Percentiles rank a stretch among this genome's conserved stretches.
Evolutionary conservation across 2,888 invertebrate species (phyloP).

Genomic region (Ptycholaimellus sp.): DNA sequence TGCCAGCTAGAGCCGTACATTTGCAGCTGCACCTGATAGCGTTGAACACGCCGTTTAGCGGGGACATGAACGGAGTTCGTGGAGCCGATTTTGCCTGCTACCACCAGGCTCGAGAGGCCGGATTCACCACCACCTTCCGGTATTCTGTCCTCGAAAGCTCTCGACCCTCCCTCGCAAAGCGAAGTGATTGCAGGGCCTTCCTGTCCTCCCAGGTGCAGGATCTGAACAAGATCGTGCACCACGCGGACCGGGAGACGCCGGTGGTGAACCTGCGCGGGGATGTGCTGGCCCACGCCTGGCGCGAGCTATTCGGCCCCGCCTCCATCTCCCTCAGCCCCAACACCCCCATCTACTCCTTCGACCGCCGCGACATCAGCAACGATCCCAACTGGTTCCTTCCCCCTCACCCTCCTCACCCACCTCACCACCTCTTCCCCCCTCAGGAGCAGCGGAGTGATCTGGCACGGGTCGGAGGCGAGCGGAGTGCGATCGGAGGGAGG

Average conservation of each 20-base stretch:
- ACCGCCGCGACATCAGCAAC: conserved; percentile 63
- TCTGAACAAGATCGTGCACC: conserved; percentile 66
- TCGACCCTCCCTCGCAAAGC: neutral
- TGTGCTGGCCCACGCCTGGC: conserved; percentile 70
- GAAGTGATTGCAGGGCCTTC: conserved; percentile 53
- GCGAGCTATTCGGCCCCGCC: conserved; percentile 59
- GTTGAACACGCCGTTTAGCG: conserved; percentile 64
- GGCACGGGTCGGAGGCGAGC: conserved; percentile 70
- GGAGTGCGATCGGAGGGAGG: conserved; percentile 64
- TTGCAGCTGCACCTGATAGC: conserved; percentile 66
- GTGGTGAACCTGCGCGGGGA: conserved; percentile 55
- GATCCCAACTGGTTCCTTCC: conserved; percentile 57
- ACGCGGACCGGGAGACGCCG: conserved; percentile 58
- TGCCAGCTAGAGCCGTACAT: too few relatives aligned
- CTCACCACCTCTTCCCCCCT: conserved; percentile 7
- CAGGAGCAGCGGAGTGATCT: conserved; percentile 73
- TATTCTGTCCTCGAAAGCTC: neutral
- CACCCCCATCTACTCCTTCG: conserved; percentile 72
- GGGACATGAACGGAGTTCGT: conserved; percentile 72
- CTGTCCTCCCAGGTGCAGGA: conserved; percentile 75
- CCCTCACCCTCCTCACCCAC: neutral
- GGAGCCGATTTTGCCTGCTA: conserved; percentile 85
- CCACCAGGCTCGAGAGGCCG: conserved; percentile 61
- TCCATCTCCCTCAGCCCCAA: conserved; percentile 33
- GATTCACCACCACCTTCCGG: conserved; percentile 39